Percentiles rank a stretch among this genome's conserved stretches.
phyloP scores from a whole-genome alignment of 2,113 vertebrate species.

The Carassius gibelio region DNA sequence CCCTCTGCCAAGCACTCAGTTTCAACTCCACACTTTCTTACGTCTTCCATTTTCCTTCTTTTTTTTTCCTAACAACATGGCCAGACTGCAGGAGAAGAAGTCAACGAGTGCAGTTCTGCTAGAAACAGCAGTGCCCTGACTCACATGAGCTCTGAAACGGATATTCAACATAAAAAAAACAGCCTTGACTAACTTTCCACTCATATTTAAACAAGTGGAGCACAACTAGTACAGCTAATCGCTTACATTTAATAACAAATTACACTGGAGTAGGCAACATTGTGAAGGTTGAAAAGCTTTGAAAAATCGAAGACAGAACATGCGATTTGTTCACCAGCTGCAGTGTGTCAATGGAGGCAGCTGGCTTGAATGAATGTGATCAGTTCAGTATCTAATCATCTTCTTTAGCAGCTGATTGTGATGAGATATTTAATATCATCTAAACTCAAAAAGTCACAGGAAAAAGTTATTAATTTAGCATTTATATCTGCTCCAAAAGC shows the following conservation, averaged over 20 bases:
- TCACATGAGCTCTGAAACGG: background rate
- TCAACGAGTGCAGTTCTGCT: slow-evolving; percentile 56
- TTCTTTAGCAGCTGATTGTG: background rate
- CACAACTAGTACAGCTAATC: background rate
- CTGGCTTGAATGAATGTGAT: slow-evolving; percentile 9
- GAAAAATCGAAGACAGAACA: background rate
- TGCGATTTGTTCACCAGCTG: slow-evolving; percentile 10
- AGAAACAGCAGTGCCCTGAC: background rate
- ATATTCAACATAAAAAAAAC: background rate
- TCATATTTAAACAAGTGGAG: background rate
- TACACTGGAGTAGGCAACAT: background rate
- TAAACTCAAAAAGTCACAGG: background rate
- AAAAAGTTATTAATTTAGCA: background rate
- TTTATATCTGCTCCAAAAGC: background rate
- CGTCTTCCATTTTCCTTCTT: slow-evolving; percentile 44
- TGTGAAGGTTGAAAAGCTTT: background rate
- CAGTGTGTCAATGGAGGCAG: background rate
- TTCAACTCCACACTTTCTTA: slow-evolving; percentile 66
- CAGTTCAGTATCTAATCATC: background rate
- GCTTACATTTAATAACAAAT: background rate
- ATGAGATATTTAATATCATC: background rate
- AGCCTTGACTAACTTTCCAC: background rate
- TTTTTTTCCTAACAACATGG: slow-evolving; percentile 52
- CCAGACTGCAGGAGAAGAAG: slow-evolving; percentile 57
- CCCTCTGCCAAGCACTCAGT: slow-evolving; percentile 47